Conservation (phyloP, 2,113 vertebrate species). For the Neoarius graeffei region DNA sequence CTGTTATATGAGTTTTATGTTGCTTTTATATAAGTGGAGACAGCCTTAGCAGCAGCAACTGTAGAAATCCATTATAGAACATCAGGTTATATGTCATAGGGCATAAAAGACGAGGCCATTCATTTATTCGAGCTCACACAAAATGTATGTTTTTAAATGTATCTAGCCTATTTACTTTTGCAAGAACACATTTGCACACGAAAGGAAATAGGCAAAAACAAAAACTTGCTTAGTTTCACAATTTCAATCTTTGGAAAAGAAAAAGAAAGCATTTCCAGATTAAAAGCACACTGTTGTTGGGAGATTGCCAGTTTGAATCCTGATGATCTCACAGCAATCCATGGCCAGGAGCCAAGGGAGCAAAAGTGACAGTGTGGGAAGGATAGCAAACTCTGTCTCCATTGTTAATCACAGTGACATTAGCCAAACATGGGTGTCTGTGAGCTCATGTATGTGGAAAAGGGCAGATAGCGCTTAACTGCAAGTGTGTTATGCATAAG, state of each 20-base stretch:
- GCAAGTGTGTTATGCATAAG: background rate
- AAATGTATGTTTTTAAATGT: background rate
- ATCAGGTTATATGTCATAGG: slow-evolving; percentile 11
- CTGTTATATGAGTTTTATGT: slow-evolving; percentile 19
- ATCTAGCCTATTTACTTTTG: background rate
- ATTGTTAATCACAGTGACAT: background rate
- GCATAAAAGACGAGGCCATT: slow-evolving; percentile 15
- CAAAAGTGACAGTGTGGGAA: background rate
- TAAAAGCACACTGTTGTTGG: background rate
- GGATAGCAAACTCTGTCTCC: background rate
- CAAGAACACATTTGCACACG: background rate
- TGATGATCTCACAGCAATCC: background rate
- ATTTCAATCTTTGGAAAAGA: background rate
- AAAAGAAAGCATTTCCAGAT: background rate
- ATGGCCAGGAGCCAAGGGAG: background rate
- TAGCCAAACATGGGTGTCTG: background rate
- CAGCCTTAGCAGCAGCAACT: background rate
- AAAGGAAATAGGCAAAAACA: background rate
- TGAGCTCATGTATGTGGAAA: background rate
- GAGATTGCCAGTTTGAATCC: background rate
- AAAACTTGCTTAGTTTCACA: slow-evolving; percentile 4
- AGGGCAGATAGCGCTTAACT: background rate
- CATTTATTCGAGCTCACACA: background rate
- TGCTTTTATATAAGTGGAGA: background rate
- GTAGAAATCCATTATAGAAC: slow-evolving; percentile 3